Conservation (phyloP, 2,888 invertebrate genomes). For the Apodemia mormo region DNA sequence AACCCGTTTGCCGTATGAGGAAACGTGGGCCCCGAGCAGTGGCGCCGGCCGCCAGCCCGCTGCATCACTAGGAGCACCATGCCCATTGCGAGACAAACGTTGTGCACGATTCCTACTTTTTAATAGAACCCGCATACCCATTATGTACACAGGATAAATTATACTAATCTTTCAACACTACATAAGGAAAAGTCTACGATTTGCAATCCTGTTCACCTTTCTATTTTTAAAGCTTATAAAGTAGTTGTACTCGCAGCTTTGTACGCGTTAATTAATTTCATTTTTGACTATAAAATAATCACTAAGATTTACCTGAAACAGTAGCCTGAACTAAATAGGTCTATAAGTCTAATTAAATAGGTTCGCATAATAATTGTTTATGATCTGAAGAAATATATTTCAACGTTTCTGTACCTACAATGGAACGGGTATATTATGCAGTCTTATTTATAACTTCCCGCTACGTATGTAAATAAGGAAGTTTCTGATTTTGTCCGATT, state of each 20-base stretch:
- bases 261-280: neutral
- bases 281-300: neutral
- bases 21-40: constrained; percentile 46
- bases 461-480: too few species aligned
- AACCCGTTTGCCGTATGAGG: constrained; percentile 63
- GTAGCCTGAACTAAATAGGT: too few species aligned
- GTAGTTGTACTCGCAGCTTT: neutral
- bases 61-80: constrained; percentile 41
- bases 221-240: constrained; percentile 1
- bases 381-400: too few species aligned
- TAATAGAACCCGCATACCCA: constrained; percentile 19
- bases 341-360: too few species aligned
- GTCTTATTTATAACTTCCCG: too few species aligned
- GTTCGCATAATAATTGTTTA: too few species aligned
- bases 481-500: too few species aligned
- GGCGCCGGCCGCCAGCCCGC: constrained; percentile 38
- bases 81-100: constrained; percentile 36
- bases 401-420: too few species aligned
- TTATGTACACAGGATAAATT: neutral
- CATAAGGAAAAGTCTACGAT: neutral
- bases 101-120: constrained; percentile 25
- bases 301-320: neutral
- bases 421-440: too few species aligned
- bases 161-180: neutral
- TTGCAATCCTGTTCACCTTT: neutral